Conservation (phyloP, 2,113 vertebrate species). For the Nerophis ophidion region DNA sequence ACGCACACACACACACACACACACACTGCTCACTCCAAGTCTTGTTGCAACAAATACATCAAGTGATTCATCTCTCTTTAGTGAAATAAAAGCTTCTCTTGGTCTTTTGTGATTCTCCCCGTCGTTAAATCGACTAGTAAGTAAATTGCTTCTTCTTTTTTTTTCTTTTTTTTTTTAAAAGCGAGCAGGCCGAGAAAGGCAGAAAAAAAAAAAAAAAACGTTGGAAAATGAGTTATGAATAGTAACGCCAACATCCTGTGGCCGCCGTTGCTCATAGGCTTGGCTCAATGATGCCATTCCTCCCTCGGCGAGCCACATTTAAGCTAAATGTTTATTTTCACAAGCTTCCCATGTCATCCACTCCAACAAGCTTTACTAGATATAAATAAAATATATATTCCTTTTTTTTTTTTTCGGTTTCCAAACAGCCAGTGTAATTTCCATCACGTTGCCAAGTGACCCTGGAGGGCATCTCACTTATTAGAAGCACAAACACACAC, state of each 20-base stretch:
- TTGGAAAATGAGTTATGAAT: constrained; percentile 67
- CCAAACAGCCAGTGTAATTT: constrained; percentile 55
- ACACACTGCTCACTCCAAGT: constrained; percentile 51
- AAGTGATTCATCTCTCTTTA: constrained; percentile 49
- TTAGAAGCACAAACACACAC: constrained; percentile 43
- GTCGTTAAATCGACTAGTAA: too few relatives aligned
- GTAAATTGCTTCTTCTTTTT: constrained; percentile 2
- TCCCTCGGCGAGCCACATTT: constrained; percentile 57
- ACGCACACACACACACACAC: background rate
- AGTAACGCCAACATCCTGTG: constrained; percentile 67
- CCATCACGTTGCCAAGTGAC: constrained; percentile 41
- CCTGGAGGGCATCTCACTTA: constrained; percentile 31
- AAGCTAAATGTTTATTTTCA: constrained; percentile 66
- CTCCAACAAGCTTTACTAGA: constrained; percentile 40
- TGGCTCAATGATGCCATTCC: constrained; percentile 63
- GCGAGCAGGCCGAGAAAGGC: constrained; percentile 2
- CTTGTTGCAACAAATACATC: constrained; percentile 51
- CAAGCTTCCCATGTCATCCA: constrained; percentile 53
- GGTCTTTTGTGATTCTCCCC: background rate
- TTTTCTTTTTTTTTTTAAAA: background rate
- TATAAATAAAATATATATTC: background rate
- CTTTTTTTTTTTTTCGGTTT: constrained; percentile 30
- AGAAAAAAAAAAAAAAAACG: background rate
- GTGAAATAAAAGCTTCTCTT: background rate
- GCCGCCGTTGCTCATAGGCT: constrained; percentile 63